Percentiles rank a stretch among this genome's conserved stretches.
These are phyloP conservation scores for Sebastes wilsoni DNA, from an alignment of 2,797 vertebrate genomes.

Conservation along the genomic window DNA sequence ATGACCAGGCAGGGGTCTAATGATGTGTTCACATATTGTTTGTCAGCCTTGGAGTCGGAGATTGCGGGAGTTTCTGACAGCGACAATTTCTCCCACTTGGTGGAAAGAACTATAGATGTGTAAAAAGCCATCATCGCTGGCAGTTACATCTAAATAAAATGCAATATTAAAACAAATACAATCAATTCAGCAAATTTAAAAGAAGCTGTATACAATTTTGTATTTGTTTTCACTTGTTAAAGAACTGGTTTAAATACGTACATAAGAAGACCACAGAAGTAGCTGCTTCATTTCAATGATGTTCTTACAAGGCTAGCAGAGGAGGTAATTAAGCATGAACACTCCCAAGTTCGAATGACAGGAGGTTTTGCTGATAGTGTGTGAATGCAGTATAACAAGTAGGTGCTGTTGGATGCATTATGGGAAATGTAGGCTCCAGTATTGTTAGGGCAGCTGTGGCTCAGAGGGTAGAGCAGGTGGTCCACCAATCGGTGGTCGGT, in stretches of 20 bases:
- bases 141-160: background rate
- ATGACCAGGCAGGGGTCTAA: background rate
- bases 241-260: background rate
- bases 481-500: no score
- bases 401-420: background rate
- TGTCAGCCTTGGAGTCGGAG: background rate
- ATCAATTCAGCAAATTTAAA: background rate
- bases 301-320: background rate
- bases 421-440: background rate
- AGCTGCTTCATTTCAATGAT: background rate
- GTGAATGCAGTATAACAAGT: background rate
- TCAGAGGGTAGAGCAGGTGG: no score
- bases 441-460: no score
- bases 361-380: background rate
- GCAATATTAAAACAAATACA: background rate
- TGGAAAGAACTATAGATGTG: background rate
- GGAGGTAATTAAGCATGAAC: background rate
- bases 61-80: background rate
- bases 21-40: background rate
- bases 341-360: background rate
- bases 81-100: background rate
- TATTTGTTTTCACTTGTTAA: background rate
- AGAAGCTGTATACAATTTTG: background rate
- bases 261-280: background rate
- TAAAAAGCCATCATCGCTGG: background rate